Percentiles rank a stretch among this genome's conserved stretches.
phyloP scores from a whole-genome alignment of 2,113 vertebrate species.

The Oncorhynchus keta region DNA sequence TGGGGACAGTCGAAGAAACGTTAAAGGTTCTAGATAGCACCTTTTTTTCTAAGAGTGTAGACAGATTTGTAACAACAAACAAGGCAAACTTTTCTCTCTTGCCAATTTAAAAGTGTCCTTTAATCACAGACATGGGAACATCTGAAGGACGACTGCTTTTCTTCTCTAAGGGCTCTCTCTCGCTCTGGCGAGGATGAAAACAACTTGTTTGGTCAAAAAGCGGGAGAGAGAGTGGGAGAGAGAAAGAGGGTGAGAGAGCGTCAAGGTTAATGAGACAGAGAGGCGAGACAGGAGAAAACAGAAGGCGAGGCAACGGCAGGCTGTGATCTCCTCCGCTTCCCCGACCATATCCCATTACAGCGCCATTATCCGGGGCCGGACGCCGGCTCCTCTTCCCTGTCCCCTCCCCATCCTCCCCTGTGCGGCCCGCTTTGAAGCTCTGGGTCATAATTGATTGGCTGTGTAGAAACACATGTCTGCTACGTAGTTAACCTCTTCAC shows the following conservation, averaged over 20 bases:
- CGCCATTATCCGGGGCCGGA: constrained; percentile 48
- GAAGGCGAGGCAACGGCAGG: constrained; percentile 49
- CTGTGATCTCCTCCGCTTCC: constrained; percentile 35
- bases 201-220: not conserved
- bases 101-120: too few species aligned
- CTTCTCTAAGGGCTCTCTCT: not conserved
- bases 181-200: not conserved
- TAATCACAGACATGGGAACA: too few species aligned
- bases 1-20: too few species aligned
- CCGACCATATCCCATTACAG: constrained; percentile 53
- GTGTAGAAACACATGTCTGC: constrained; percentile 52
- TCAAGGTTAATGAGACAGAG: constrained; percentile 11
- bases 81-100: too few species aligned
- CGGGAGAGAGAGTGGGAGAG: not conserved
- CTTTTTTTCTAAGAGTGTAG: too few species aligned
- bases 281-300: not conserved
- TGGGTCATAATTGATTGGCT: constrained; percentile 50
- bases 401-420: constrained; percentile 6
- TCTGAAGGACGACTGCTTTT: too few species aligned
- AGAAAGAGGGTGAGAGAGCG: not conserved
- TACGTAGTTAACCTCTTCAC: constrained; percentile 41
- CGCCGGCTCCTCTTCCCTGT: constrained; percentile 18
- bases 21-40: too few species aligned
- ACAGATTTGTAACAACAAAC: too few species aligned
- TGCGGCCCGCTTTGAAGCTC: constrained; percentile 16